A percentile compares a stretch with the other conserved stretches of the same genome.
Conservation (phyloP, 1,140 invertebrate genomes). For the Drosophila sechellia region DNA sequence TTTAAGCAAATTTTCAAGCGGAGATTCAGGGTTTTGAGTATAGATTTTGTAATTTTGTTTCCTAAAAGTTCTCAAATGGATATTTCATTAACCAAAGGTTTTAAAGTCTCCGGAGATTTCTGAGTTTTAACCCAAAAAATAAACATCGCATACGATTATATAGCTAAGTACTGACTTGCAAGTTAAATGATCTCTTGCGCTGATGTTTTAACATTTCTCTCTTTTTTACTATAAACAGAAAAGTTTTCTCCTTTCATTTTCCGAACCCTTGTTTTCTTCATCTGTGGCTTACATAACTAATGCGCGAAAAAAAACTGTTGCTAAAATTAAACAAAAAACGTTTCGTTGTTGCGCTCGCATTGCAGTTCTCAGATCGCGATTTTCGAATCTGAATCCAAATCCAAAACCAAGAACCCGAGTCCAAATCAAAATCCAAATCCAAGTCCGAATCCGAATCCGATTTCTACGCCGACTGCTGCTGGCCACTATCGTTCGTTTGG, state of each 20-base stretch:
- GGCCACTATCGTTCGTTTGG: slow-evolving; percentile 13
- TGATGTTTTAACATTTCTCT: slow-evolving; percentile 27
- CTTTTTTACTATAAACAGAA: slow-evolving; percentile 70
- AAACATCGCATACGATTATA: slow-evolving; percentile 18
- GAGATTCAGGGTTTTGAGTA: too few species aligned
- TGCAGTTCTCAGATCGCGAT: slow-evolving; percentile 18
- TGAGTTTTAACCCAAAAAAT: background rate
- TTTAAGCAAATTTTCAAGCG: too few species aligned
- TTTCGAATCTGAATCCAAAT: background rate
- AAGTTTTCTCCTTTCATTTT: slow-evolving; percentile 20
- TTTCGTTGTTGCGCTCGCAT: slow-evolving; percentile 60
- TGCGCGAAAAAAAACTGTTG: slow-evolving; percentile 57
- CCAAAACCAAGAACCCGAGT: background rate
- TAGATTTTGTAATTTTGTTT: too few species aligned
- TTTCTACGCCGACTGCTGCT: slow-evolving; percentile 13
- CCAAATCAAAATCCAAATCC: background rate
- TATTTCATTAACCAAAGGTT: background rate
- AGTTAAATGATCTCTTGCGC: slow-evolving; percentile 42
- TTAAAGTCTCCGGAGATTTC: background rate
- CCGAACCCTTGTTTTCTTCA: background rate
- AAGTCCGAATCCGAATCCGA: background rate
- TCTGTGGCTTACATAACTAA: slow-evolving; percentile 42
- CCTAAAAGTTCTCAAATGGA: too few species aligned
- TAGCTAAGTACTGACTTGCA: slow-evolving; percentile 56
- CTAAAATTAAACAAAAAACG: slow-evolving; percentile 63